Percentiles rank a stretch among this genome's conserved stretches.
These are phyloP conservation scores for Scolanthus callimorphus DNA, from an alignment of 92 coral and sea anemone genomes.

Conservation along the genomic window DNA sequence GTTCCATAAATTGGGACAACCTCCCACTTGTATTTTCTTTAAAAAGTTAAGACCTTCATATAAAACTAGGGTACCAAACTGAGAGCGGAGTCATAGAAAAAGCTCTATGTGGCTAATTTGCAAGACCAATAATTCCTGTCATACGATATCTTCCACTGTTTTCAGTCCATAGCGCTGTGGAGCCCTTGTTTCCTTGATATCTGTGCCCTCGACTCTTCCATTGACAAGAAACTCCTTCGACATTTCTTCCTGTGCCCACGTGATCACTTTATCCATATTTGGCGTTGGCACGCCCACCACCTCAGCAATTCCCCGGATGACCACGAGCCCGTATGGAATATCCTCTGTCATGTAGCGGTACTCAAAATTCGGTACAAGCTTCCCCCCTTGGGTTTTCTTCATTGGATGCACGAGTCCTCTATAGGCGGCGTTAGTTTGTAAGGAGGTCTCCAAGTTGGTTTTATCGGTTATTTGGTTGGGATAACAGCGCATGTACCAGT, in stretches of 20 bases:
- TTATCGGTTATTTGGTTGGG: conserved; percentile 29
- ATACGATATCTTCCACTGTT: conserved; percentile 34
- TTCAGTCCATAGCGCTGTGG: conserved; percentile 54
- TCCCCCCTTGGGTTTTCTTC: conserved; percentile 31
- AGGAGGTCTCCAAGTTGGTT: conserved; percentile 26
- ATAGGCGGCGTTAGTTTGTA: conserved; percentile 48
- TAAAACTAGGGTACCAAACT: no score
- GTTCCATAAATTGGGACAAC: no score
- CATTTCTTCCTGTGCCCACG: conserved; percentile 41
- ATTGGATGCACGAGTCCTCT: conserved; percentile 46
- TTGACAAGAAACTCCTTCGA: conserved; percentile 43
- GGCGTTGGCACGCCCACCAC: conserved; percentile 26
- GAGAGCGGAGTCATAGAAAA: no score
- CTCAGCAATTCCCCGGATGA: conserved; percentile 60
- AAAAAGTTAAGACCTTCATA: no score
- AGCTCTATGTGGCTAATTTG: no score
- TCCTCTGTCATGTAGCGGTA: conserved; percentile 52
- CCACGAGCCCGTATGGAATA: conserved; percentile 43
- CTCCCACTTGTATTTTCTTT: no score
- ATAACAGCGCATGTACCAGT: conserved; percentile 39
- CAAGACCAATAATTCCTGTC: no score
- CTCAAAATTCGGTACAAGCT: conserved; percentile 37
- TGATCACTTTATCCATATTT: conserved; percentile 37
- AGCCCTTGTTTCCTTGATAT: conserved; percentile 44
- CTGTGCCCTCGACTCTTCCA: conserved; percentile 42